Evolutionary conservation across 2,797 vertebrate species (phyloP).

Genomic region (Catamblyrhynchus diadema): DNA sequence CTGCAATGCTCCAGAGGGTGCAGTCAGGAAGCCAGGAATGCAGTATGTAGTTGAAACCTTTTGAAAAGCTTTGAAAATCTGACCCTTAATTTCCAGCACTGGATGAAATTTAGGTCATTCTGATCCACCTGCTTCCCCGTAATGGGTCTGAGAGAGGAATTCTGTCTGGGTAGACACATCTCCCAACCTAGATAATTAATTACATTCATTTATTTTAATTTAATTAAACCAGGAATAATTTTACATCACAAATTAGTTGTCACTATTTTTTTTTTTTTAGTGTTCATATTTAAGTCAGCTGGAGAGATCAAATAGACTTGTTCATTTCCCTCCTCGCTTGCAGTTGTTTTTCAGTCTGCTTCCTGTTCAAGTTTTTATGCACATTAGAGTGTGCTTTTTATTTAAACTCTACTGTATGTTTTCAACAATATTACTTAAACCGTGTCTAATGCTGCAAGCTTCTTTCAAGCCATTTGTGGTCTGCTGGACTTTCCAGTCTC

Average conservation of each 20-base stretch:
- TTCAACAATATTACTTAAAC: neutral
- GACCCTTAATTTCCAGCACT: neutral
- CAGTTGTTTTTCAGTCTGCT: constrained; percentile 33
- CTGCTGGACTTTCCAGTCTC: neutral
- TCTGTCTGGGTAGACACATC: neutral
- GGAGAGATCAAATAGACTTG: constrained; percentile 50
- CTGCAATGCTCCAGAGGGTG: neutral
- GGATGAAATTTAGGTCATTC: constrained; percentile 18
- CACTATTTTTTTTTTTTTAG: neutral
- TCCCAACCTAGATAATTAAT: constrained; percentile 44
- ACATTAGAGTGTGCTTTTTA: neutral
- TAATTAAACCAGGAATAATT: constrained; percentile 52
- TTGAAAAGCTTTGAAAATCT: neutral
- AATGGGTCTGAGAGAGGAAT: neutral
- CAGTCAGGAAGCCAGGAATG: neutral
- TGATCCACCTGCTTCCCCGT: neutral
- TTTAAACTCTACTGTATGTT: neutral
- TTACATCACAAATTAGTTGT: constrained; percentile 51
- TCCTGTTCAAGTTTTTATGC: constrained; percentile 10
- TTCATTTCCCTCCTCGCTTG: constrained; percentile 22
- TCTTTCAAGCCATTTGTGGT: neutral
- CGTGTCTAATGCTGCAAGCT: neutral
- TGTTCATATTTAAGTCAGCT: neutral
- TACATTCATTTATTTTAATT: constrained; percentile 34
- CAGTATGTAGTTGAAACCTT: neutral